Conservation (phyloP, 2,113 vertebrate genomes). For the Aegithalos caudatus region DNA sequence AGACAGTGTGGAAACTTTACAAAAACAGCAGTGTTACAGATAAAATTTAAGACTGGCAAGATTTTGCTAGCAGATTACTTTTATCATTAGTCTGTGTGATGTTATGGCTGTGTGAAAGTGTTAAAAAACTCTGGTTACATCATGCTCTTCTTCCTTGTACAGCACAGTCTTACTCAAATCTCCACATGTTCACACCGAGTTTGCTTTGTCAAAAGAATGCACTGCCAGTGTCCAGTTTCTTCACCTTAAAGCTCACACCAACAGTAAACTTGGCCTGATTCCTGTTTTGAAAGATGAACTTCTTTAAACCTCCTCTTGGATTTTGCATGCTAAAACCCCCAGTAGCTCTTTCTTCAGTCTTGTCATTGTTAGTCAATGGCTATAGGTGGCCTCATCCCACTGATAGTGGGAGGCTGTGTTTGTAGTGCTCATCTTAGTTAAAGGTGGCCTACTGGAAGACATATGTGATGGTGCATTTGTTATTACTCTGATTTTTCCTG, state of each 20-base stretch:
- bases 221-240: background rate
- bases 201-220: background rate
- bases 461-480: constrained; percentile 15
- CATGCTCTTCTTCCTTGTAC: background rate
- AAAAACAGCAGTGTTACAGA: background rate
- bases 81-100: background rate
- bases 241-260: background rate
- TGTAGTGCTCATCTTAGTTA: constrained; percentile 55
- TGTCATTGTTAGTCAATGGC: constrained; percentile 1
- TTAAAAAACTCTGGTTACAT: background rate
- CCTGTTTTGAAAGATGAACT: background rate
- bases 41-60: background rate
- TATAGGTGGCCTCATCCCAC: background rate
- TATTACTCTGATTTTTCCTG: constrained; percentile 28
- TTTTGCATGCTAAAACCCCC: background rate
- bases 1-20: background rate
- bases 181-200: background rate
- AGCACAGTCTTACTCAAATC: background rate
- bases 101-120: background rate
- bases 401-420: background rate
- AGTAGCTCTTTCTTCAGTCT: background rate
- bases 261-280: background rate
- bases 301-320: background rate
- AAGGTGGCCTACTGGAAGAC: background rate
- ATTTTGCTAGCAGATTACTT: background rate